Conservation (phyloP, 2,888 invertebrate genomes). For the Zaprionus bogoriensis region DNA sequence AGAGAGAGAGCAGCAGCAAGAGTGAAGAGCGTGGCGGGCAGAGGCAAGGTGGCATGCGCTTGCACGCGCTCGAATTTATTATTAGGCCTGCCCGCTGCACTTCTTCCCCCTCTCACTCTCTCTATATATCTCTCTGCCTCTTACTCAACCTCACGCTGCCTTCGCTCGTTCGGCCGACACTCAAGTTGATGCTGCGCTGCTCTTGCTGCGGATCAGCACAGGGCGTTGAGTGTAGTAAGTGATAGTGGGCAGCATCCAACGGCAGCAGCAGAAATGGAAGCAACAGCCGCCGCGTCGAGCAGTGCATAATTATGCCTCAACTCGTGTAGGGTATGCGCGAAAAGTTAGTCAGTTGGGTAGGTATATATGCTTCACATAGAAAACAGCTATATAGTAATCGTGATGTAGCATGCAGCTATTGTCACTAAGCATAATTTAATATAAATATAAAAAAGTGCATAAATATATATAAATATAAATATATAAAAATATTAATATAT, state of each 20-base stretch:
- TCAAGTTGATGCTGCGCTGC: slow-evolving; percentile 61
- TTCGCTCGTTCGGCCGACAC: slow-evolving; percentile 32
- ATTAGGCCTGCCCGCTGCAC: slow-evolving; percentile 51
- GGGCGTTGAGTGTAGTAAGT: slow-evolving; percentile 77
- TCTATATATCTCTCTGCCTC: background rate
- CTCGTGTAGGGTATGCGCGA: slow-evolving; percentile 23
- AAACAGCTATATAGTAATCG: background rate
- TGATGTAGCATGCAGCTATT: background rate
- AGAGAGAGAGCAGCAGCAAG: background rate
- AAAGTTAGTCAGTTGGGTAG: background rate
- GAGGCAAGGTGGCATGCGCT: slow-evolving; percentile 62
- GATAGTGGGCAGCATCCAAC: slow-evolving; percentile 69
- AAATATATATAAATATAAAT: too few relatives aligned
- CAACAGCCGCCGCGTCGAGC: slow-evolving; percentile 22
- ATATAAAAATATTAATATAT: too few relatives aligned
- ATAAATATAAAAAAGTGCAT: too few relatives aligned
- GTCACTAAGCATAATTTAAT: background rate
- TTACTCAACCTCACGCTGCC: background rate
- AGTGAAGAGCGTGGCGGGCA: slow-evolving; percentile 13
- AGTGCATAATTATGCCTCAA: slow-evolving; percentile 61
- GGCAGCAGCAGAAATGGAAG: slow-evolving; percentile 27
- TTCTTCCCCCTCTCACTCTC: background rate
- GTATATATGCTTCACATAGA: too few relatives aligned
- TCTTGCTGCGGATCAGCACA: slow-evolving; percentile 55
- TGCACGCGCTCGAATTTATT: slow-evolving; percentile 81